Percentiles rank a stretch among this genome's conserved stretches.
phyloP scores from a whole-genome alignment of 1,140 invertebrate genomes.

The Nasonia vitripennis region DNA sequence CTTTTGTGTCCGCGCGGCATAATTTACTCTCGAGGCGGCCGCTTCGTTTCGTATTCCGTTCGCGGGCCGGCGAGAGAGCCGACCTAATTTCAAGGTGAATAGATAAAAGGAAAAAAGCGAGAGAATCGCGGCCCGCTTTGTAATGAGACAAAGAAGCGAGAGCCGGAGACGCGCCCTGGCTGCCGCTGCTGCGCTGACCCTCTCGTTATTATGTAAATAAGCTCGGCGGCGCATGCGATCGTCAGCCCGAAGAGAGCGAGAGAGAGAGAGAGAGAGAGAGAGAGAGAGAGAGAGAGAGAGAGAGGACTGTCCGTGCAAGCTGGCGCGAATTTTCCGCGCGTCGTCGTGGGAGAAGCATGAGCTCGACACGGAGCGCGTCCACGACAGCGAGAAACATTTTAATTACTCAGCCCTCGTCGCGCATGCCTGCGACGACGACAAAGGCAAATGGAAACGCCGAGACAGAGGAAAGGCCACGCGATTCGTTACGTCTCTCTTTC shows the following conservation, averaged over 20 bases:
- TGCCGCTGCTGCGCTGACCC: background rate
- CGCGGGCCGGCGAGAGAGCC: background rate
- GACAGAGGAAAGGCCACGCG: constrained; percentile 34
- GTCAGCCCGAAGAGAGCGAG: background rate
- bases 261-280: background rate
- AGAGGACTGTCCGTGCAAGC: constrained; percentile 32
- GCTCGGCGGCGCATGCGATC: background rate
- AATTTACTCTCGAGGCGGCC: constrained; percentile 12
- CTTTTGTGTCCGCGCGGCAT: constrained; percentile 36
- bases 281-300: background rate
- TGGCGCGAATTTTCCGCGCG: constrained; percentile 8
- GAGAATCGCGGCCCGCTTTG: constrained; percentile 2
- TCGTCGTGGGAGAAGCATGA: background rate
- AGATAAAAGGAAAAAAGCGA: constrained; percentile 1
- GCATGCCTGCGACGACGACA: background rate
- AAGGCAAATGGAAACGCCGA: constrained; percentile 11
- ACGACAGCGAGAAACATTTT: constrained; percentile 34
- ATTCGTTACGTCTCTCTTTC: background rate
- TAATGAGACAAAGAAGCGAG: constrained; percentile 24
- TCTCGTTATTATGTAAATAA: constrained; percentile 37
- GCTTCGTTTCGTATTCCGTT: constrained; percentile 56
- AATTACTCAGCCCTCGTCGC: constrained; percentile 35
- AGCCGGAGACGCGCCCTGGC: too few relatives aligned
- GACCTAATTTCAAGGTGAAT: constrained; percentile 45
- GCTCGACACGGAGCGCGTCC: background rate